Percentiles rank a stretch among this genome's conserved stretches.
phyloP scores from a whole-genome alignment of 1,140 invertebrate genomes.

The Dendrolimus kikuchii region DNA sequence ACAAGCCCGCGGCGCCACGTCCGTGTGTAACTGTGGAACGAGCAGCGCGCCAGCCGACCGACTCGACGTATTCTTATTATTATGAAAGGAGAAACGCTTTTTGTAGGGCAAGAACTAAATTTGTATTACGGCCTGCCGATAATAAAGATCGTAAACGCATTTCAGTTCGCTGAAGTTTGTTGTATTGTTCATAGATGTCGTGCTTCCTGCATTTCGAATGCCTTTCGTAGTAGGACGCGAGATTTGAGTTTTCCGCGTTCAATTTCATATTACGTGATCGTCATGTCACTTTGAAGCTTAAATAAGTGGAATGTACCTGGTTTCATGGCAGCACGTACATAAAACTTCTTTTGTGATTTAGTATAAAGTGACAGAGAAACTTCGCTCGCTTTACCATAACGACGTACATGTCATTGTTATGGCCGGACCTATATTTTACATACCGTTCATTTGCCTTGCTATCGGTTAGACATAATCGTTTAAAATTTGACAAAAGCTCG shows the following conservation, averaged over 20 bases:
- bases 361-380: too few species aligned
- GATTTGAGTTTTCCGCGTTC: constrained; percentile 30
- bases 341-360: too few species aligned
- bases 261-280: constrained; percentile 18
- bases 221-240: constrained; percentile 12
- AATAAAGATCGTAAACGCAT: constrained; percentile 69
- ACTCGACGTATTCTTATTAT: constrained; percentile 70
- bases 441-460: too few species aligned
- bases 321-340: too few species aligned
- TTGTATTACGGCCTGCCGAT: constrained; percentile 63
- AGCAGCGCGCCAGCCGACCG: constrained; percentile 50
- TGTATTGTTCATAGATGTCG: constrained; percentile 64
- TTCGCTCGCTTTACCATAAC: too few species aligned
- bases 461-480: too few species aligned
- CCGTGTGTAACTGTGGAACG: constrained; percentile 47
- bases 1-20: constrained; percentile 34
- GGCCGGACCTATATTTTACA: too few species aligned
- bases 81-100: constrained; percentile 72
- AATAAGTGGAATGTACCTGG: constrained; percentile 3
- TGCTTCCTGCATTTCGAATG: constrained; percentile 35
- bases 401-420: too few species aligned
- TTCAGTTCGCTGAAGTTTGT: constrained; percentile 66
- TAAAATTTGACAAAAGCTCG: too few species aligned
- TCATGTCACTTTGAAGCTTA: constrained; percentile 8
- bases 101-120: constrained; percentile 72